Evolutionary conservation across 2,888 invertebrate species (phyloP), one percentile per base, ranked within the genome.

Genomic region (Pyrochroa serraticornis): DNA sequence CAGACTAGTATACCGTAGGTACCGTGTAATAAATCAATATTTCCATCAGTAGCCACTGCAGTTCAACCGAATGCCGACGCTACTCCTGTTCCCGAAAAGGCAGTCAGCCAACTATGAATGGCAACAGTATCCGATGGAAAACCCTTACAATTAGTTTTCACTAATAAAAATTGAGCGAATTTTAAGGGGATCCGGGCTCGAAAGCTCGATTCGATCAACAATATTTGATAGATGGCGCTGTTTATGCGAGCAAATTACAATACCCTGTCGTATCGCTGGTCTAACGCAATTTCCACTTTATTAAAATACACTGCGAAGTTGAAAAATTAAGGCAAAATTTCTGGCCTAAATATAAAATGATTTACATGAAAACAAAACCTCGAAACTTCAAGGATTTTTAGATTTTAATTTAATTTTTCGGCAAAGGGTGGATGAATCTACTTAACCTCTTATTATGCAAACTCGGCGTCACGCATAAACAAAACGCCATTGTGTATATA

Each of bases 1-100:
- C 14, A 50, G 42, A 43, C 50, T 31, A 50, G 50, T 43, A 50
- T 36, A 43, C 32, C 38, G 44, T 44, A 52, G 44, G 52, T 52
- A 45, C 44, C 44, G 52, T 44, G 38, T 38, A 45, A 45, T 52
- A 52, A 53, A 53, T 53, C 53, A 46, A 53, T 53, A 53, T 53
- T 45, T 53, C 46, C 46, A 53, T 53, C 44, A 38, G 52, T 41
- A 35, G 52, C 52, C 13, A 53, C 46, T 53, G 53, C 53, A 53
- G 45, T 53, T 53, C 31, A 50, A 50, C 35, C 50, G 41, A 45
- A 44, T 45, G 32, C 45, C 52, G 46, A 10, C 46, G 53, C 46
- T 35, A 46, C 45, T 51, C 42, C 35, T 51, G 52, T 33, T 39
- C n/a, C 41, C 41, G 35, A 53, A 46, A 41, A 45, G 45, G 39